Base-by-base conservation (phyloP, 2,113 vertebrate genomes). In the Bos indicus region DNA sequence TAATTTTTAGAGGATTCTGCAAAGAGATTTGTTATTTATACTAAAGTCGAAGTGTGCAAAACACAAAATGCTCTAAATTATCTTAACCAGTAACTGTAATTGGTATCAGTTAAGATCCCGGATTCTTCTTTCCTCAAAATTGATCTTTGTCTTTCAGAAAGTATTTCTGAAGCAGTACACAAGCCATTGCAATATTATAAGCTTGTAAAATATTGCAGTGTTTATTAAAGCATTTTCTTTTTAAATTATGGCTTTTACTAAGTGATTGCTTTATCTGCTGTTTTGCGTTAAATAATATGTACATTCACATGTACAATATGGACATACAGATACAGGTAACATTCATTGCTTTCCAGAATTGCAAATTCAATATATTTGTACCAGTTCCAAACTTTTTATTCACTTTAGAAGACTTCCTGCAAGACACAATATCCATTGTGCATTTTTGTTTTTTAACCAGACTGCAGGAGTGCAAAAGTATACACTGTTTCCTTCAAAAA, bases 401-500 rank as follows among this genome's bases (percentile, higher is more conserved):
- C 98, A 98, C 96, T 97, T 98, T 98, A 99, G 96, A 98, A 98
- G 97, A 91, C 83, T 99, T 99, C 97, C 97, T 98, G 97, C 92
- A 99, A 98, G 98, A 99, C 97, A 98, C 97, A 98, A 98, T 98
- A 99, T 98, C 97, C 98, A 99, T 99, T 99, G 98, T 99, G 97
- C 62, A 98, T 97, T 98, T 97, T 98, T 98, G 98, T 98, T 98
- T 98, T 98, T 98, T 98, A 30, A 97, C 96, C 83, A 98, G 98
- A 96, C 97, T 98, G 97, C 97, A 98, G 98, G 98, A 99, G 98
- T 98, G 98, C 98, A 99, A 98, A 99, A 98, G 98, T 99, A 98
- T 98, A 98, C 98, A 98, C 98, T 98, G 98, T 98, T 99, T 99
- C 98, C 98, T 99, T 99, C 98, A 99, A 99, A 99, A 98, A 99